Evolutionary conservation across 2,888 invertebrate species (phyloP).

Genomic region (Hoplodrina ambigua): DNA sequence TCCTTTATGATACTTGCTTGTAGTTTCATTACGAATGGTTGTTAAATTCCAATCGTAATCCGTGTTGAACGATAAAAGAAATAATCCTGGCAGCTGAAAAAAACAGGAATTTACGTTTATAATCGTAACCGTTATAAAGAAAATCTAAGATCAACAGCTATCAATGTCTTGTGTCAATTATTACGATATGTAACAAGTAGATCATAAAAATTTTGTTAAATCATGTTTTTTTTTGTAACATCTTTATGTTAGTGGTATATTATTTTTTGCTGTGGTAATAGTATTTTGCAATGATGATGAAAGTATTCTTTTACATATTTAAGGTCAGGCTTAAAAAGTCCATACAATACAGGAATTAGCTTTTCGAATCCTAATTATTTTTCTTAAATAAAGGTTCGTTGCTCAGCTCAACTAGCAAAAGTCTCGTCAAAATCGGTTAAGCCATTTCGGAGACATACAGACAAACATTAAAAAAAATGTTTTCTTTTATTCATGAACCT

Average conservation of each 20-base stretch:
- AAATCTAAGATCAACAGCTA: neutral
- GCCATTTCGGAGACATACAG: too few relatives aligned
- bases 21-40: slow-evolving; percentile 65
- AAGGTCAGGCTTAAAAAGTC: too few relatives aligned
- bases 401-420: too few relatives aligned
- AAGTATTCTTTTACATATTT: too few relatives aligned
- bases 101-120: neutral
- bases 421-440: too few relatives aligned
- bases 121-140: neutral
- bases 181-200: neutral
- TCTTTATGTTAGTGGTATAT: neutral
- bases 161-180: neutral
- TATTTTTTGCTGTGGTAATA: neutral
- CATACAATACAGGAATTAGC: too few relatives aligned
- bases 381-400: too few relatives aligned
- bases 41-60: slow-evolving; percentile 73
- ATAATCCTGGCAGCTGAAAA: slow-evolving; percentile 44
- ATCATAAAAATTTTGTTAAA: slow-evolving; percentile 6
- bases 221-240: neutral
- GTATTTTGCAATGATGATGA: too few relatives aligned
- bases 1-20: slow-evolving; percentile 26
- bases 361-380: too few relatives aligned
- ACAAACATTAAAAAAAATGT: too few relatives aligned
- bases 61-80: slow-evolving; percentile 23
- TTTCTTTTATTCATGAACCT: too few relatives aligned